Conservation (phyloP, 2,888 invertebrate genomes). For the Salticus scenicus region DNA sequence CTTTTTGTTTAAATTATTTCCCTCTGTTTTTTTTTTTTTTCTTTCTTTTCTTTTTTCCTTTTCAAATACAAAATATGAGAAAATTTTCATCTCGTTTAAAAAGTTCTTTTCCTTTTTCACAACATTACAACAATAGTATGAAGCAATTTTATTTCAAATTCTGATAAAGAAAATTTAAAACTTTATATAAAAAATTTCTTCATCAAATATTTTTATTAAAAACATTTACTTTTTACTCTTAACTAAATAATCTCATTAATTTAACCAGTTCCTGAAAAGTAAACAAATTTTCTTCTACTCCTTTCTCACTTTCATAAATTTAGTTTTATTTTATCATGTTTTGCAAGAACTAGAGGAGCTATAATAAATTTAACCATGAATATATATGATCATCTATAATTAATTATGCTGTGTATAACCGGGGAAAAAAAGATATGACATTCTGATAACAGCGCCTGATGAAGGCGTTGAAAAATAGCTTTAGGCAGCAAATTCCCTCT, state of each 20-base stretch:
- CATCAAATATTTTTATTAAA: not conserved
- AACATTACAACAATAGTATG: too few relatives aligned
- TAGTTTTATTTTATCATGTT: not conserved
- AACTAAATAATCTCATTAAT: not conserved
- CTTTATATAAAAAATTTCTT: too few relatives aligned
- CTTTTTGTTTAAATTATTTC: too few relatives aligned
- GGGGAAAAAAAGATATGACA: not conserved
- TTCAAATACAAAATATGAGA: too few relatives aligned
- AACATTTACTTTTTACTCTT: too few relatives aligned
- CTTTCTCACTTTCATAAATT: not conserved
- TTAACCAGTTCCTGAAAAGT: not conserved
- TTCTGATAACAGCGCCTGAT: slow-evolving; percentile 25
- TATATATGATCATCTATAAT: slow-evolving; percentile 23
- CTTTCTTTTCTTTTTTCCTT: too few relatives aligned
- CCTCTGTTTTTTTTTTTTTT: too few relatives aligned
- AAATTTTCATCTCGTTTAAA: too few relatives aligned
- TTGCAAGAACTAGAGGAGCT: not conserved
- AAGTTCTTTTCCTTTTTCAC: too few relatives aligned
- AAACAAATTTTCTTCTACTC: not conserved
- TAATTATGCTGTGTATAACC: slow-evolving; percentile 18
- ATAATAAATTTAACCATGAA: slow-evolving; percentile 17
- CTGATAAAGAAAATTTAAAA: too few relatives aligned
- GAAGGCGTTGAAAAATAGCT: slow-evolving; percentile 33
- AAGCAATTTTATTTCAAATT: too few relatives aligned
- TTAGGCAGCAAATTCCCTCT: slow-evolving; percentile 16